phyloP scores from a whole-genome alignment of 2,888 invertebrate genomes.

The Thyatira batis region DNA sequence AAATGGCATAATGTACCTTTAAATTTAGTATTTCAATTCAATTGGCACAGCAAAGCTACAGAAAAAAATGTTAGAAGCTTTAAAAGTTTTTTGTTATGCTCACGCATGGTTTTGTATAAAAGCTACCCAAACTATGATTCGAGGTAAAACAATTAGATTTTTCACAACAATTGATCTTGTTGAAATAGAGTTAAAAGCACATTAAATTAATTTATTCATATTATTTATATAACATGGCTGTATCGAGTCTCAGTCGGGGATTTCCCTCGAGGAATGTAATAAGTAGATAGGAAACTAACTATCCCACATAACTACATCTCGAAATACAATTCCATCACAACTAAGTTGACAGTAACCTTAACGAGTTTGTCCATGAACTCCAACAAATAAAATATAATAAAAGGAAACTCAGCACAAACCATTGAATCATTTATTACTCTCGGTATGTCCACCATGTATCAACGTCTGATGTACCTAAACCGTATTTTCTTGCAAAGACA shows the following conservation, averaged over 20 bases:
- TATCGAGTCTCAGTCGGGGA: too few species aligned
- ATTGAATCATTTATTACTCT: slow-evolving; percentile 4
- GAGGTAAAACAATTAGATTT: not conserved
- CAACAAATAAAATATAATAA: not conserved
- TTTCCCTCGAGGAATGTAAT: too few species aligned
- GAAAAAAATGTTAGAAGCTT: too few species aligned
- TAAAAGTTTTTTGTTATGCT: not conserved
- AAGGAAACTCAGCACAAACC: not conserved
- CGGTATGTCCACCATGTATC: slow-evolving; percentile 28
- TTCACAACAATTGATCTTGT: not conserved
- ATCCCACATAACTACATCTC: not conserved
- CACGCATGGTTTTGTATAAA: too few species aligned
- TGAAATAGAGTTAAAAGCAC: not conserved
- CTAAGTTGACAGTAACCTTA: not conserved
- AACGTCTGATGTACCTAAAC: slow-evolving; percentile 45
- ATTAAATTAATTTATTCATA: too few species aligned
- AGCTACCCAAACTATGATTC: too few species aligned
- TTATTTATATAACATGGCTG: too few species aligned
- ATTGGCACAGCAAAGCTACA: too few species aligned
- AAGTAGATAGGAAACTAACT: not conserved
- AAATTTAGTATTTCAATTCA: too few species aligned
- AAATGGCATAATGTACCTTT: too few species aligned
- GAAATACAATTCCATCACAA: not conserved
- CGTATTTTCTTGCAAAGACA: slow-evolving; percentile 56
- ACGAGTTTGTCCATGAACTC: not conserved